These are phyloP conservation scores for Coenobita brevimanus DNA, from an alignment of 1,140 invertebrate genomes.

Conservation along the genomic window DNA sequence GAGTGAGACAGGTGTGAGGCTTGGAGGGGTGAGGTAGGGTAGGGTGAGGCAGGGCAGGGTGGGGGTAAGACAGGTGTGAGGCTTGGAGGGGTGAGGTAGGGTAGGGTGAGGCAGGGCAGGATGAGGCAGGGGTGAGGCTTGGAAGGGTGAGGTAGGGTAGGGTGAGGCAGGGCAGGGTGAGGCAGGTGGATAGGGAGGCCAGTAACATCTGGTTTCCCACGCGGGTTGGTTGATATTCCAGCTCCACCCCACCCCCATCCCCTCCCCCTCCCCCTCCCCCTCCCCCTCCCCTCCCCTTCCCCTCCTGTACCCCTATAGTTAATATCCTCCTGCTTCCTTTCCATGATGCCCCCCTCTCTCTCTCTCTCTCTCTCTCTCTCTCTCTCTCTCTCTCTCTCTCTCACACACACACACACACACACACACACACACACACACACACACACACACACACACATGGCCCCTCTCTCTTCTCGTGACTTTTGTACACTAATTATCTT, in stretches of 20 bases:
- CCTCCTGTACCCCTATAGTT: background rate
- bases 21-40: no score
- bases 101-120: background rate
- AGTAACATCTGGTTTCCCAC: slow-evolving; percentile 19
- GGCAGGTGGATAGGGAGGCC: background rate
- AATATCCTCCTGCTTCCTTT: background rate
- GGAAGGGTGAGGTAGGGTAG: background rate
- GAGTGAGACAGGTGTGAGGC: no score
- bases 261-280: background rate
- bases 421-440: no score
- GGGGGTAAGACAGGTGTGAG: no score
- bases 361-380: background rate
- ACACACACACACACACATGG: no score
- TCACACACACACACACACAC: no score
- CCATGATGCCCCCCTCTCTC: background rate
- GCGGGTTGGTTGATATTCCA: slow-evolving; percentile 19
- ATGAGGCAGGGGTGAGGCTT: background rate
- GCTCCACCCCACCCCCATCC: background rate
- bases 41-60: no score
- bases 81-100: no score
- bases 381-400: no score
- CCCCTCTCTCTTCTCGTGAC: no score
- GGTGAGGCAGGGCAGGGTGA: background rate
- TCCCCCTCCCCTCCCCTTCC: slow-evolving; percentile 5
- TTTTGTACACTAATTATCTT: no score